Evolutionary conservation across 2,113 vertebrate genomes (phyloP).

Genomic region (Anser brachyrhynchus): DNA sequence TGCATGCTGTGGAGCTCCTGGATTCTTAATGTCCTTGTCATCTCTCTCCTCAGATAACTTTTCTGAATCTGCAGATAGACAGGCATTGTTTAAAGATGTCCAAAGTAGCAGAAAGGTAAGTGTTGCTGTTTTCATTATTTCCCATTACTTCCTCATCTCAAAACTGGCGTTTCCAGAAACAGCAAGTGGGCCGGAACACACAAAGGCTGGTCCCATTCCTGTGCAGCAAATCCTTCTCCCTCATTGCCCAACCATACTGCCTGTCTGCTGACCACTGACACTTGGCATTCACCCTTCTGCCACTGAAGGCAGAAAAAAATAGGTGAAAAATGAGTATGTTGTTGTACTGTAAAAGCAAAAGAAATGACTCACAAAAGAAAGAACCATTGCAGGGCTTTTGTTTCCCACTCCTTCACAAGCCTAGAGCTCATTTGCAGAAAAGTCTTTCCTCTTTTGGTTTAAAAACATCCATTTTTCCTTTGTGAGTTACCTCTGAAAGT

Average conservation of each 20-base stretch:
- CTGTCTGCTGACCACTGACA: background rate
- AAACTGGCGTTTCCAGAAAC: background rate
- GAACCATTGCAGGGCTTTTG: background rate
- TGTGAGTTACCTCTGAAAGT: background rate
- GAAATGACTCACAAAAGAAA: background rate
- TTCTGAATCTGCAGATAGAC: slow-evolving; percentile 93
- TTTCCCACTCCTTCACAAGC: background rate
- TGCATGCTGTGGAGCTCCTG: background rate
- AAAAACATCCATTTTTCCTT: slow-evolving; percentile 36
- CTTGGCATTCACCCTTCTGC: background rate
- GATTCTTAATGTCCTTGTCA: slow-evolving; percentile 47
- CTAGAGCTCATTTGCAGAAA: slow-evolving; percentile 33
- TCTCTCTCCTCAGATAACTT: slow-evolving; percentile 85
- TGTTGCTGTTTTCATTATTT: background rate
- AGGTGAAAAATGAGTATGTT: background rate
- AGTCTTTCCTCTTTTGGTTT: slow-evolving; percentile 18
- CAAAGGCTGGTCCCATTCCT: background rate
- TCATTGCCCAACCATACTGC: background rate
- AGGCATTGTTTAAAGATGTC: slow-evolving; percentile 98
- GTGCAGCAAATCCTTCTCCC: background rate
- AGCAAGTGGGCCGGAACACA: background rate
- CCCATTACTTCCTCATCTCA: background rate
- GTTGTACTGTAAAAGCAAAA: background rate
- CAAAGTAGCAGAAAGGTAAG: slow-evolving; percentile 97
- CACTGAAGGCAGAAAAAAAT: background rate